Base-by-base conservation (phyloP, 2,888 invertebrate genomes). In the Epinotia demarniana region DNA sequence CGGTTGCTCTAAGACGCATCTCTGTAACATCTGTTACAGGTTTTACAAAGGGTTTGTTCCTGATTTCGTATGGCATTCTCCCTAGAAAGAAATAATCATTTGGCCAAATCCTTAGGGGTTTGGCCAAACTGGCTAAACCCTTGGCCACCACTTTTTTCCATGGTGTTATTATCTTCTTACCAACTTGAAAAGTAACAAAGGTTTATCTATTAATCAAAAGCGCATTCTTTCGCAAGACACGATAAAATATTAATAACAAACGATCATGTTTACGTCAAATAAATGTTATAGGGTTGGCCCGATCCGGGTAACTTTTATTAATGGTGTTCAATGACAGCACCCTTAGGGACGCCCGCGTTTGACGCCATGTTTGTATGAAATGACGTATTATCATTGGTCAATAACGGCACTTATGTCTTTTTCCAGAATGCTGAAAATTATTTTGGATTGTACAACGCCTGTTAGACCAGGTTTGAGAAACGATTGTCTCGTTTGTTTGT, bases 221-320 rank as follows among this genome's bases (percentile, higher is more conserved):
- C 23, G 11, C 23, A 23, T n/a, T n/a, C 57, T 53, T 53, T n/a
- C 9, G 33, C 60, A 70, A 70, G 53, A 18, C 58, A 66, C 49
- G 70, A 75, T 75, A 66, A 66, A 71, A 75, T 71, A 75, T 75
- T 71, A 71, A 75, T 71, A 70, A 58, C 60, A 63, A 60, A 71
- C 75, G 70, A 75, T 75, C 75, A 75, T 66, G 66, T 58, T 60
- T 46, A 58, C 43, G 75, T 75, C 75, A 71, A 75, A 75, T 75
- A 75, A 71, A 75, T 75, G 75, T 71, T 75, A 71, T 66, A 71
- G 75, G 75, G 75, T 75, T 75, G 75, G 64, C 64, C 70, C 63
- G 74, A 75, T 75, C 64, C 64, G 75, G 46, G 66, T 71, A 71
- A 75, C 75, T 75, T 75, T 75, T 75, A 75, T 75, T 75, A 75